phyloP scores from a whole-genome alignment of 1,140 invertebrate genomes.

The Lordiphosa stackelbergi region DNA sequence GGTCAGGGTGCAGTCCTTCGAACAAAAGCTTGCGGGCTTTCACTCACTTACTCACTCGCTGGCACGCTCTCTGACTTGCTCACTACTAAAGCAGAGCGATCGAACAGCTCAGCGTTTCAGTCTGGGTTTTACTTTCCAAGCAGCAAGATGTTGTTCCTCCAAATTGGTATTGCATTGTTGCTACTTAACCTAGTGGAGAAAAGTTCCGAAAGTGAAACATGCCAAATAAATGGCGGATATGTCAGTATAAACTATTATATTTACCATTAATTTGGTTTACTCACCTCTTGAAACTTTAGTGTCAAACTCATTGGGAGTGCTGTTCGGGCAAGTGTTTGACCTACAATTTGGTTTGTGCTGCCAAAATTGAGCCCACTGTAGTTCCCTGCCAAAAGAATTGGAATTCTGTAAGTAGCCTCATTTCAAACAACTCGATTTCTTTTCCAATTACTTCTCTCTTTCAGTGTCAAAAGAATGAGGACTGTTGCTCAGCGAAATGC shows the following conservation, averaged over 20 bases:
- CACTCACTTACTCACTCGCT: neutral
- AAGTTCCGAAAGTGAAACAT: constrained; percentile 5
- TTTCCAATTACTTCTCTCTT: neutral
- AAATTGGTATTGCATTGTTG: constrained; percentile 13
- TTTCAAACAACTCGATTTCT: neutral
- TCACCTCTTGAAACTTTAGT: constrained; percentile 29
- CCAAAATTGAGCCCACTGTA: neutral
- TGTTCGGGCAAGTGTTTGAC: constrained; percentile 67
- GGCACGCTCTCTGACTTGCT: constrained; percentile 6
- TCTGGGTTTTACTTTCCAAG: constrained; percentile 29
- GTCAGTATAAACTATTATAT: constrained; percentile 34
- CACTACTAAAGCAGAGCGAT: constrained; percentile 19
- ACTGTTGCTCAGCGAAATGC: constrained; percentile 2
- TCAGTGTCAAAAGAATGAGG: neutral
- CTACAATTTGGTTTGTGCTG: constrained; percentile 45
- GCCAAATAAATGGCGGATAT: constrained; percentile 40
- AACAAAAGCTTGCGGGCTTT: constrained; percentile 31
- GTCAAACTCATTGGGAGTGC: constrained; percentile 60
- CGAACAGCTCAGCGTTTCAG: constrained; percentile 24
- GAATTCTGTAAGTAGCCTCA: neutral
- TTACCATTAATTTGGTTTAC: neutral
- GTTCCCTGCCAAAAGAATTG: constrained; percentile 1
- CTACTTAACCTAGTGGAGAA: constrained; percentile 16
- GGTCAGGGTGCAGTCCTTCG: constrained; percentile 53
- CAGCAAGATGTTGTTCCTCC: constrained; percentile 36